Base-by-base conservation (phyloP, 2,113 vertebrate genomes). In the Tragulus kanchil region DNA sequence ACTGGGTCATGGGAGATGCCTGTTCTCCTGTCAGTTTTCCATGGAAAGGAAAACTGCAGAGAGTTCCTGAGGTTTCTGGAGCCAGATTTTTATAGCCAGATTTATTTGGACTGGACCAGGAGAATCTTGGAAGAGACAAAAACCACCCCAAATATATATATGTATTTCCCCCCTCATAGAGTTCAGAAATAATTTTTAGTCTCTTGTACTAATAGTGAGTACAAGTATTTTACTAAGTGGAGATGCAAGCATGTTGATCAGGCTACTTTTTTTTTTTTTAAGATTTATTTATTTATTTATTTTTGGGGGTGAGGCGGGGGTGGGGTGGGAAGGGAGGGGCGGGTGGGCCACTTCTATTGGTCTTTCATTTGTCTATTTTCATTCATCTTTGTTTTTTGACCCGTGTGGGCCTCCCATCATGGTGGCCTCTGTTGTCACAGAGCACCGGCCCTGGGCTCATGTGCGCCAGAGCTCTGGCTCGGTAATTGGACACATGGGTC, bases 181-280 rank as follows among this genome's bases (percentile, higher is more conserved):
- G 50, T 78, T 91, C 14, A 50, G 62, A 93, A 96, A 64, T 62
- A 26, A 73, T 58, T 67, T 52, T 79, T 67, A 62, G 71, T 71
- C 14, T 54, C 25, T 58, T 93, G 77, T 36, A 52, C 23, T 85
- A 94, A 58, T 69, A 58, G 26, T 89, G 45, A 67, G 71, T 69
- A 11, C 10, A 90, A 84, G 26, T 31, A 17, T 61, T 96, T 95
- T 85, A 58, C 50, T 77, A 69, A 83, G 6, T 89, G 6, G 23
- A 85, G 5, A 95, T 45, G 16, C 19, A 84, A 67, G 7, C 54
- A 56, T 65, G 64, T 94, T 96, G 26, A 56, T 89, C 85, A 79
- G 11, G 31, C 85, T 17, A 58, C 77, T 93, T 26, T 61, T 95
- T 97, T 61, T 95, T 97, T 36, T 36, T 36, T 36, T 36, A 36